A percentile compares a stretch with the other conserved stretches of the same genome.
Conservation (phyloP, 2,113 vertebrate genomes). For the Mormoops blainvillei region DNA sequence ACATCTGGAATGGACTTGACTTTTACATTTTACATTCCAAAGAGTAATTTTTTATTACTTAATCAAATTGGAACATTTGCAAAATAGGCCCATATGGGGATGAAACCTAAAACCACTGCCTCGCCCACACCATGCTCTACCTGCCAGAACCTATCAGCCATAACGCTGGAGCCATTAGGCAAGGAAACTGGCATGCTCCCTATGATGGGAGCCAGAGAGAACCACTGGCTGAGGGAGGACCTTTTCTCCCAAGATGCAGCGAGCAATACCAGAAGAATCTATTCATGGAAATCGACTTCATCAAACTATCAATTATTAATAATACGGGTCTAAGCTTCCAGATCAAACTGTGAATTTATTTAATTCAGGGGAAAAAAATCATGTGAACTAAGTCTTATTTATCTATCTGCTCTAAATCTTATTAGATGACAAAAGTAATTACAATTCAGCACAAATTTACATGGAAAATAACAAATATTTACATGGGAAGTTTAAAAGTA, state of each 20-base stretch:
- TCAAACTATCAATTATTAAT: background rate
- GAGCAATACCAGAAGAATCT: background rate
- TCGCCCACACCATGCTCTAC: background rate
- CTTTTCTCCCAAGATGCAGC: background rate
- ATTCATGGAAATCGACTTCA: background rate
- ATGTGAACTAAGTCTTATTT: background rate
- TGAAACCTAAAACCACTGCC: background rate
- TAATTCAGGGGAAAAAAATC: background rate
- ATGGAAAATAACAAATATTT: background rate
- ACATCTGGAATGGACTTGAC: background rate
- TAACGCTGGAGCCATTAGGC: no score
- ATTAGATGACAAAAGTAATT: background rate
- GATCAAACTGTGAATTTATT: background rate
- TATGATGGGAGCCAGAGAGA: background rate
- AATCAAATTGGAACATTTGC: background rate
- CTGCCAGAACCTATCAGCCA: background rate
- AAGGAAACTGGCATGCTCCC: background rate
- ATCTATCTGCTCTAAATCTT: background rate
- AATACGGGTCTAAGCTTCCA: background rate
- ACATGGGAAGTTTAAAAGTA: background rate
- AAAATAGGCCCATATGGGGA: background rate
- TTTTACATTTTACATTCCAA: background rate
- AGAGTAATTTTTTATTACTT: background rate
- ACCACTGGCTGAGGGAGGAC: no score
- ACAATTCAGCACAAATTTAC: background rate